phyloP scores from a whole-genome alignment of 2,888 invertebrate genomes.

The Autographa gamma region DNA sequence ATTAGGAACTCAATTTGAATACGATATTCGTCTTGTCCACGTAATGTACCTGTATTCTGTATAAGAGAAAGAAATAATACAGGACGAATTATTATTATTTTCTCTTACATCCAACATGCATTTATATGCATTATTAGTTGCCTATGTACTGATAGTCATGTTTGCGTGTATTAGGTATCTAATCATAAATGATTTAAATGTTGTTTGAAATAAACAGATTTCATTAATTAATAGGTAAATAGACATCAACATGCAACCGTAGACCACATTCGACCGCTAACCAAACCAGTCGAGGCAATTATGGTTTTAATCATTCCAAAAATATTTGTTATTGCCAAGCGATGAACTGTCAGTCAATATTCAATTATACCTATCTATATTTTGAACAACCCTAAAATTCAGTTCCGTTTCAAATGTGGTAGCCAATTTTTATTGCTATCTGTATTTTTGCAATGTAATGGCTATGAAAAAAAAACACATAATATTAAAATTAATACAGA shows the following conservation, averaged over 20 bases:
- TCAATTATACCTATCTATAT: not conserved
- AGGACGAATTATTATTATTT: no score
- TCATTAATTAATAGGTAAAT: conserved; percentile 7
- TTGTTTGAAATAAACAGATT: not conserved
- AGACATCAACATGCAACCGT: conserved; percentile 3
- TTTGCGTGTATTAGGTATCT: not conserved
- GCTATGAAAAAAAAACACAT: no score
- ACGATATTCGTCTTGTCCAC: no score
- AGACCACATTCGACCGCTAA: conserved; percentile 6
- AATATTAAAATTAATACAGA: no score
- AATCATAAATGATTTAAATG: not conserved
- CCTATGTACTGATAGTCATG: no score
- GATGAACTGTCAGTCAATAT: conserved; percentile 4
- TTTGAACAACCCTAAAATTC: not conserved
- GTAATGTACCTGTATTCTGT: no score
- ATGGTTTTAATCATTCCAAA: conserved; percentile 6
- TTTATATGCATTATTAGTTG: not conserved
- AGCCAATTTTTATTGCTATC: no score
- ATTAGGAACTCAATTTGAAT: no score
- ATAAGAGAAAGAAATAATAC: no score
- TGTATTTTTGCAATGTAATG: no score
- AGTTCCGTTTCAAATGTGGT: no score
- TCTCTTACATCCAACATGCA: no score
- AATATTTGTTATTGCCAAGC: conserved; percentile 2
- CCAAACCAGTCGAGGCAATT: conserved; percentile 3